Percentiles rank a stretch among this genome's conserved stretches.
Evolutionary conservation across 1,140 invertebrate species (phyloP).

Genomic region (Papilio polyxenes): DNA sequence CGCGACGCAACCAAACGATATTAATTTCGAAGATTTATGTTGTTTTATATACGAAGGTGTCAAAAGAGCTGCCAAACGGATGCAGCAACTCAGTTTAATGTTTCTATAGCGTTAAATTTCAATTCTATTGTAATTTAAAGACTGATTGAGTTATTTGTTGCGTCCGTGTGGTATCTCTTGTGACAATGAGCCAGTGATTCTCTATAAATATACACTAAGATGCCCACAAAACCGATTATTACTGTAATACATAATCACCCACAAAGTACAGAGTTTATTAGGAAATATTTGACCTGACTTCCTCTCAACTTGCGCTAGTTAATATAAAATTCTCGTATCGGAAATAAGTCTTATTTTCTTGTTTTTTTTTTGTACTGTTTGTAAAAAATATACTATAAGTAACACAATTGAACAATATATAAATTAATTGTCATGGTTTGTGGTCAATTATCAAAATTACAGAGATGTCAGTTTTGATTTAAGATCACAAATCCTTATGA

Average conservation of each 20-base stretch:
- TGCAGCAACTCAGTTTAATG: not conserved
- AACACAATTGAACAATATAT: not conserved
- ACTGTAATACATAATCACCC: constrained; percentile 28
- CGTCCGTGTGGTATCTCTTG: not conserved
- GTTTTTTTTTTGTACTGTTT: constrained; percentile 5
- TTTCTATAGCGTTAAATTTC: not conserved
- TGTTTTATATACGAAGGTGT: too few species aligned
- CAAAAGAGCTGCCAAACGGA: not conserved
- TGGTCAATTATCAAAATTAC: not conserved
- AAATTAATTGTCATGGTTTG: not conserved
- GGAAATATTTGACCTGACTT: constrained; percentile 5
- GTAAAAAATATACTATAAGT: constrained; percentile 1
- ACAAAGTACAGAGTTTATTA: not conserved
- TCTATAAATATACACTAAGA: not conserved
- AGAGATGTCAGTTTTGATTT: not conserved
- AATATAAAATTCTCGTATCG: constrained; percentile 7
- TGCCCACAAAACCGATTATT: constrained; percentile 20
- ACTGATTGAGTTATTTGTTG: not conserved
- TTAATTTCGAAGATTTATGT: too few species aligned
- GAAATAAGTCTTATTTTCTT: not conserved
- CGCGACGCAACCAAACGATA: too few species aligned
- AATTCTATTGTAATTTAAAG: not conserved
- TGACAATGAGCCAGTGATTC: not conserved
- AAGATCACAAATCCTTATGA: not conserved
- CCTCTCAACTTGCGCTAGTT: constrained; percentile 7